These are phyloP conservation scores for Rousettus leschenaultii DNA, from an alignment of 2,113 vertebrate species.

Conservation along the genomic window DNA sequence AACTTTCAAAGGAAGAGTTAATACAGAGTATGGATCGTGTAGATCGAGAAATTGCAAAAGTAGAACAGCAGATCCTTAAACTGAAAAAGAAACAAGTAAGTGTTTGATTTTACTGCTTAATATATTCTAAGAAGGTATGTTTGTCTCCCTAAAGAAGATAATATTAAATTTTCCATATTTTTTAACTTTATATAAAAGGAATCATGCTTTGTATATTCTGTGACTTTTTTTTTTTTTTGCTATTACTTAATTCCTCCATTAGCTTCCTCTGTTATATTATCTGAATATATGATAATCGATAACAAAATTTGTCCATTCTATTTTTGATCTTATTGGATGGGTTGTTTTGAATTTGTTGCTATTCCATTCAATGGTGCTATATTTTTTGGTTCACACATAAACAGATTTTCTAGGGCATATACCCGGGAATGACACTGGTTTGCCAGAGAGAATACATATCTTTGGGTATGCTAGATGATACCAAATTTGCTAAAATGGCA, in stretches of 20 bases:
- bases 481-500: not conserved
- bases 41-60: constrained; percentile 97
- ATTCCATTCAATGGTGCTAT: not conserved
- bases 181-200: not conserved
- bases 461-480: not conserved
- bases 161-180: not conserved
- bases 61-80: constrained; percentile 98
- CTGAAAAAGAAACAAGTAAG: constrained; percentile 98
- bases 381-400: not conserved
- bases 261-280: not conserved
- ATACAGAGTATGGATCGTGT: constrained; percentile 99
- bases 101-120: not conserved
- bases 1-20: constrained; percentile 98
- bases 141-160: not conserved
- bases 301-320: not conserved
- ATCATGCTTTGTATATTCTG: not conserved
- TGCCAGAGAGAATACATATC: not conserved
- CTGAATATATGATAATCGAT: not conserved
- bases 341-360: not conserved
- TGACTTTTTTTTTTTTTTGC: not conserved
- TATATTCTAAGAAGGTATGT: not conserved
- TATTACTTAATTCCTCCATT: not conserved
- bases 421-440: not conserved
- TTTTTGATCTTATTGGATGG: not conserved
- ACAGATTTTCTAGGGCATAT: not conserved